These are phyloP conservation scores for Bovichtus diacanthus DNA, from an alignment of 2,797 vertebrate genomes.

Conservation along the genomic window DNA sequence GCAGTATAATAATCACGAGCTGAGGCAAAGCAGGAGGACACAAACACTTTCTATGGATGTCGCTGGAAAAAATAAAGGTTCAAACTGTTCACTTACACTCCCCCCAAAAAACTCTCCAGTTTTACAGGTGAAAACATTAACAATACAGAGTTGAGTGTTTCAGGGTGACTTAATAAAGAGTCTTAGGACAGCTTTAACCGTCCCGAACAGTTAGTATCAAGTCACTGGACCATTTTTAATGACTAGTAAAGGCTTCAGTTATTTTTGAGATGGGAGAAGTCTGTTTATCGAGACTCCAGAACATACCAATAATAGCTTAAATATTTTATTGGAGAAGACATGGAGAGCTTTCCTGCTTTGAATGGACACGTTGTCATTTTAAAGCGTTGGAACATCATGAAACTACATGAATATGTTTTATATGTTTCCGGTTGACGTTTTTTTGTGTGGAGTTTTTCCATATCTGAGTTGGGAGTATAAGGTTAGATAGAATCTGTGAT, in stretches of 20 bases:
- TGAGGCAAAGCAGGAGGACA: constrained; percentile 2
- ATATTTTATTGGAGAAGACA: neutral
- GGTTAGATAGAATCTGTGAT: neutral
- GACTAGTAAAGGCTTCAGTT: neutral
- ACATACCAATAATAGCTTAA: neutral
- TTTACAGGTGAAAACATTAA: neutral
- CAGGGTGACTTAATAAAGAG: neutral
- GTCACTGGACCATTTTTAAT: neutral
- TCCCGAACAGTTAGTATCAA: neutral
- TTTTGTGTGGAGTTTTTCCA: neutral
- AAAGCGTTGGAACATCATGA: neutral
- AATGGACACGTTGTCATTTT: neutral
- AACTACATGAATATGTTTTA: neutral
- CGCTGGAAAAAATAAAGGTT: neutral
- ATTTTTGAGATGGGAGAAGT: neutral
- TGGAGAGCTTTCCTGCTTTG: neutral
- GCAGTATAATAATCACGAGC: neutral
- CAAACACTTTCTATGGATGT: neutral
- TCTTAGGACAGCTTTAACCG: neutral
- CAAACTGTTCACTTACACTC: neutral
- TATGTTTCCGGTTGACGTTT: no score
- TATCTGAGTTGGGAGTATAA: neutral
- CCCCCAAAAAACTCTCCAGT: neutral
- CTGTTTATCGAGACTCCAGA: neutral
- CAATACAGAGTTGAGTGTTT: neutral